Conservation (phyloP, 2,797 vertebrate species). For the Alexandromys oeconomus region DNA sequence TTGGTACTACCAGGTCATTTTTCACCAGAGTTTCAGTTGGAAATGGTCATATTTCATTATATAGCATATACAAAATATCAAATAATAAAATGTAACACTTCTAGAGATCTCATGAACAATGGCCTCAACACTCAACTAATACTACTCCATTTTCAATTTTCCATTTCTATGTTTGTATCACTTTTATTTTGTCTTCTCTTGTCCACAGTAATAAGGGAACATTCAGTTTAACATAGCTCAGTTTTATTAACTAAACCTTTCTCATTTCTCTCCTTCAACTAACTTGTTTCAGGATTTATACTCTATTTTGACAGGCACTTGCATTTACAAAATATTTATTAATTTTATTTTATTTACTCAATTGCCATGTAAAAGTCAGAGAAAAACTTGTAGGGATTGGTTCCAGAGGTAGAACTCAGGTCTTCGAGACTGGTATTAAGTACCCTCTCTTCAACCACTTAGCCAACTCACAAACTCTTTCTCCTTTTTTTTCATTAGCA, state of each 20-base stretch:
- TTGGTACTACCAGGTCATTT: too few species aligned
- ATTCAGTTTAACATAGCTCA: background rate
- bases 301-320: background rate
- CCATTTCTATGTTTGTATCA: background rate
- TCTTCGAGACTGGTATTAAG: background rate
- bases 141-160: background rate
- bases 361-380: background rate
- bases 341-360: background rate
- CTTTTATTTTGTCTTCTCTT: background rate
- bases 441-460: background rate
- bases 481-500: background rate
- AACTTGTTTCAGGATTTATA: background rate
- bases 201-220: background rate
- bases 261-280: background rate
- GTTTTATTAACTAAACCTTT: conserved; percentile 36
- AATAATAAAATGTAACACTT: background rate
- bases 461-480: background rate
- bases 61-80: background rate
- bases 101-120: background rate
- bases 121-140: background rate
- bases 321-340: background rate
- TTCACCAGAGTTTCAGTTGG: background rate
- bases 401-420: background rate
- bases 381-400: background rate
- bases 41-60: background rate